Percentiles rank a stretch among this genome's conserved stretches.
Conservation (phyloP, 2,888 invertebrate species). For the Xestia c-nigrum region DNA sequence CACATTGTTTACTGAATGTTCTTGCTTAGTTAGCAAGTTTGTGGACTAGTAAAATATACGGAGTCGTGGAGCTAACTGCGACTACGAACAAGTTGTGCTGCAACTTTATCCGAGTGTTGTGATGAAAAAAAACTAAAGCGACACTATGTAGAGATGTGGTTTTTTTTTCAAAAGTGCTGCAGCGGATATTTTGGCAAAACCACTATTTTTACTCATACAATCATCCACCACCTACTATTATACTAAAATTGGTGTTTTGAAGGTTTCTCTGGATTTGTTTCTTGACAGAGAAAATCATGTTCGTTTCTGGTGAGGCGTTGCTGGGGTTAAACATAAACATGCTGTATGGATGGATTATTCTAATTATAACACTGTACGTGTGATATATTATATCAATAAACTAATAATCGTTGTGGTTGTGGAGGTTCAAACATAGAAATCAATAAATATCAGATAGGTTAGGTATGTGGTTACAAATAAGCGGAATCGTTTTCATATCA, state of each 20-base stretch:
- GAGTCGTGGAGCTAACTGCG: constrained; percentile 30
- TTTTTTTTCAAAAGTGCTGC: background rate
- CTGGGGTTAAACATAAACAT: background rate
- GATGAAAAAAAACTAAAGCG: constrained; percentile 10
- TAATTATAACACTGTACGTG: background rate
- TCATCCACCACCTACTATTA: background rate
- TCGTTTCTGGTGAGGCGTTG: background rate
- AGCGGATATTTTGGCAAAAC: no score
- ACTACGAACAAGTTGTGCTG: constrained; percentile 40
- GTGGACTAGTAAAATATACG: constrained; percentile 57
- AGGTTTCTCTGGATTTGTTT: background rate
- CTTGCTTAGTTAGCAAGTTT: constrained; percentile 67
- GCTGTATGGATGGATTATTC: background rate
- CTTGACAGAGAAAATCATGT: background rate
- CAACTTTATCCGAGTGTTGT: constrained; percentile 13
- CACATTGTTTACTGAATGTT: constrained; percentile 74
- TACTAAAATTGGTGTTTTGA: background rate
- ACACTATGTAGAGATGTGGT: background rate
- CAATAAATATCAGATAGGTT: background rate
- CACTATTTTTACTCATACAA: background rate
- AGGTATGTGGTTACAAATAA: background rate
- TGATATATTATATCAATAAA: background rate
- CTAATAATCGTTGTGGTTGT: background rate
- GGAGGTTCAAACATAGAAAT: constrained; percentile 2
- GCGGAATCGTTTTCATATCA: background rate